phyloP scores from a whole-genome alignment of 2,113 vertebrate species.

The Phalacrocorax brasilianus region DNA sequence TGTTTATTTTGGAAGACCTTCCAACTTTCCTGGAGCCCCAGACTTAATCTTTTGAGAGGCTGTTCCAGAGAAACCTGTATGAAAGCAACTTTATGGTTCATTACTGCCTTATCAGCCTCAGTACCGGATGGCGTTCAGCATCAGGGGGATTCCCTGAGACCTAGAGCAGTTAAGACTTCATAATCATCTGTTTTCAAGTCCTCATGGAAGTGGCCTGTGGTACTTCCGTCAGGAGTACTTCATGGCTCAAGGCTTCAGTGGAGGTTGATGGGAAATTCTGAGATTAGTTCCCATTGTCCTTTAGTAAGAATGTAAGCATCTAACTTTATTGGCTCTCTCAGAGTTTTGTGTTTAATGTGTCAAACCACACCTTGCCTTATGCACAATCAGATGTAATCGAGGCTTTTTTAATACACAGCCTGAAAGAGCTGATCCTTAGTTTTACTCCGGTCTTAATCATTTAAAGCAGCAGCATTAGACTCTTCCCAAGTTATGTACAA shows the following conservation, averaged over 20 bases:
- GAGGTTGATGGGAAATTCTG: neutral
- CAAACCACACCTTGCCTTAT: neutral
- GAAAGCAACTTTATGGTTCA: neutral
- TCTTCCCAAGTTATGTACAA: neutral
- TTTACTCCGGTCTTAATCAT: slow-evolving; percentile 8
- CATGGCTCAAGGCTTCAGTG: neutral
- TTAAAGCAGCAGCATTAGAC: slow-evolving; percentile 23
- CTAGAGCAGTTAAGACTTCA: neutral
- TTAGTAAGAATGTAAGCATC: neutral
- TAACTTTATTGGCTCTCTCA: neutral
- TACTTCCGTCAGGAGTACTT: neutral
- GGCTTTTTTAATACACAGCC: neutral
- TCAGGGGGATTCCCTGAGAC: neutral
- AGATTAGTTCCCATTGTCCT: neutral
- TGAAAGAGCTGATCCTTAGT: neutral
- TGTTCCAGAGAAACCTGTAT: neutral
- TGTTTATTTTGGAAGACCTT: neutral
- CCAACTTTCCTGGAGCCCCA: neutral
- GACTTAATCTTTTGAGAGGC: neutral
- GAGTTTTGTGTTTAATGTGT: neutral
- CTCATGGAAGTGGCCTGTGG: neutral
- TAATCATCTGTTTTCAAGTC: neutral
- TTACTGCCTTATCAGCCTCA: neutral
- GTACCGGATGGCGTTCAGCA: neutral
- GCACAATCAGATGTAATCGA: neutral